Conservation (phyloP, 2,113 vertebrate species). For the Sus scrofa region T2T-Sscrofa CM000814.6:76149001-76149500, state of each 20-base stretch:
- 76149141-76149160: not conserved
- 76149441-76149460: not conserved
- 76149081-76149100: not conserved
- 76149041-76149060: not conserved
- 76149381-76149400: not conserved
- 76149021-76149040: not conserved
- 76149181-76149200: not conserved
- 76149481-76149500: not conserved
- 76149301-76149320: not conserved
- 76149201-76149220: not conserved
- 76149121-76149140: fast-evolving
- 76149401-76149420: not conserved
- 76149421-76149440: not conserved
- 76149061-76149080: not conserved
- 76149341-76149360: not conserved
- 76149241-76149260: not conserved
- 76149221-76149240: not conserved
- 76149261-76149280: not conserved
- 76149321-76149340: not conserved
- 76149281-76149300: not conserved
- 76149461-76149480: not conserved
- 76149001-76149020: not conserved
- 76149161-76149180: not conserved
- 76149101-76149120: not conserved
- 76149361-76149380: not conserved